Evolutionary conservation across 35 echinoderm and acorn worm genomes (phyloP).

Genomic region (Strongylocentrotus purpuratus): DNA sequence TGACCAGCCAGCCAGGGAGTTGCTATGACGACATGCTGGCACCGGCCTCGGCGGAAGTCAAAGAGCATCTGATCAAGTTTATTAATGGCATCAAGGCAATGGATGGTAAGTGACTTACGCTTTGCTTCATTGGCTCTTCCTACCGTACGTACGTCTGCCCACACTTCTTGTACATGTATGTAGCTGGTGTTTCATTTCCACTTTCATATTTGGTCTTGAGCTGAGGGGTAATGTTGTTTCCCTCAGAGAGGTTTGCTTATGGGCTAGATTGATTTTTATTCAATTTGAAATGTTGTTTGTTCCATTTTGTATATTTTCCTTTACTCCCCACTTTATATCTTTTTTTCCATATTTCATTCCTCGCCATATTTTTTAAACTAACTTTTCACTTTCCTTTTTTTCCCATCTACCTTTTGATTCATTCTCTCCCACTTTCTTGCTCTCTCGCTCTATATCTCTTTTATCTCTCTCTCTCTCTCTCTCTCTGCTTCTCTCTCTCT

Average conservation of each 20-base stretch:
- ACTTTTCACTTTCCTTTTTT: no score
- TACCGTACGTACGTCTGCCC: neutral
- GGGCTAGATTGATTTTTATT: neutral
- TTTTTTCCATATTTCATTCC: neutral
- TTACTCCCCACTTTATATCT: neutral
- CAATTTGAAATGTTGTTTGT: neutral
- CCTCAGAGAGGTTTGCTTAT: neutral
- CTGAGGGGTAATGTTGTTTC: neutral
- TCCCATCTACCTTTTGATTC: no score
- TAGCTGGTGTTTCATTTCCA: neutral
- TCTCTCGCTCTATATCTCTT: neutral
- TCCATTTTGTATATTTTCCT: neutral
- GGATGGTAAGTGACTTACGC: constrained; percentile 60
- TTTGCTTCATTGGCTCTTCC: neutral
- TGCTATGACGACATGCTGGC: constrained; percentile 85
- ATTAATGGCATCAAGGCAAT: constrained; percentile 81
- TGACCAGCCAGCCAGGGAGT: constrained; percentile 75
- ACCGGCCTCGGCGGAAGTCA: constrained; percentile 77
- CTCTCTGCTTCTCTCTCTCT: neutral
- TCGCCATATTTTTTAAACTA: no score
- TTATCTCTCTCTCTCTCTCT: no score
- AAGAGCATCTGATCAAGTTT: constrained; percentile 79
- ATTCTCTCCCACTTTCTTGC: no score
- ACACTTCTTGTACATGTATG: neutral
- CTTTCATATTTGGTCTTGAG: neutral